Percentiles rank a stretch among this genome's conserved stretches.
Conservation (phyloP, 2,888 invertebrate species). For the Iphiclides podalirius region DNA sequence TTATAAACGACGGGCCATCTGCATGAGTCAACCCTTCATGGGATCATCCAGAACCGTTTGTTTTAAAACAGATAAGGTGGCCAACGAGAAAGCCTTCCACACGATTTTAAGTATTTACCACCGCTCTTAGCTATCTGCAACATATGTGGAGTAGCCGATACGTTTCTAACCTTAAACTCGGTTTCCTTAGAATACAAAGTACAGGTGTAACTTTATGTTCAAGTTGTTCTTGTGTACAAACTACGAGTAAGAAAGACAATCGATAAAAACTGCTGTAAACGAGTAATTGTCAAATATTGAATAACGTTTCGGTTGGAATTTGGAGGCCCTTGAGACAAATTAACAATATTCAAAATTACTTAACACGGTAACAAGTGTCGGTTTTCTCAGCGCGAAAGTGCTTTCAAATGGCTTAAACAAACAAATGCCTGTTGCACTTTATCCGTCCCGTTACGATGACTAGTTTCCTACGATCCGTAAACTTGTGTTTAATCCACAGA, state of each 20-base stretch:
- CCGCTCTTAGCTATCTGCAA: no score
- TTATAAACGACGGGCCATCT: no score
- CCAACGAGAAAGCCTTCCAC: no score
- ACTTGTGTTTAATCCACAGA: constrained; percentile 37
- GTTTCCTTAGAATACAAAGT: no score
- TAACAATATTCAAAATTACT: constrained; percentile 23
- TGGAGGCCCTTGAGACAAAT: constrained; percentile 20
- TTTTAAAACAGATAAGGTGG: no score
- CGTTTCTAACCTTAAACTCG: no score
- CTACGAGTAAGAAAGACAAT: constrained; percentile 2
- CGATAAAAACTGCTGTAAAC: constrained; percentile 8
- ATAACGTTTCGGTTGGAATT: constrained; percentile 6
- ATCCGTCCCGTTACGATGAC: constrained; percentile 59
- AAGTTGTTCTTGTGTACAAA: not conserved
- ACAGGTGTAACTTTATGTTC: no score
- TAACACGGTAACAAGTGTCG: constrained; percentile 23
- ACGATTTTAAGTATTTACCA: no score
- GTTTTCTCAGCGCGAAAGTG: constrained; percentile 19
- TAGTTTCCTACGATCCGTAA: constrained; percentile 30
- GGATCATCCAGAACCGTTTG: no score
- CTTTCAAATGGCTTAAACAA: constrained; percentile 36
- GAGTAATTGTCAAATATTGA: constrained; percentile 21
- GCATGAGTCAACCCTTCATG: no score
- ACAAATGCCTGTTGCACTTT: constrained; percentile 58
- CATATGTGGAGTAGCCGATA: no score